Evolutionary conservation across 1,140 invertebrate genomes (phyloP).

Genomic region (Drosophila orosa): DNA sequence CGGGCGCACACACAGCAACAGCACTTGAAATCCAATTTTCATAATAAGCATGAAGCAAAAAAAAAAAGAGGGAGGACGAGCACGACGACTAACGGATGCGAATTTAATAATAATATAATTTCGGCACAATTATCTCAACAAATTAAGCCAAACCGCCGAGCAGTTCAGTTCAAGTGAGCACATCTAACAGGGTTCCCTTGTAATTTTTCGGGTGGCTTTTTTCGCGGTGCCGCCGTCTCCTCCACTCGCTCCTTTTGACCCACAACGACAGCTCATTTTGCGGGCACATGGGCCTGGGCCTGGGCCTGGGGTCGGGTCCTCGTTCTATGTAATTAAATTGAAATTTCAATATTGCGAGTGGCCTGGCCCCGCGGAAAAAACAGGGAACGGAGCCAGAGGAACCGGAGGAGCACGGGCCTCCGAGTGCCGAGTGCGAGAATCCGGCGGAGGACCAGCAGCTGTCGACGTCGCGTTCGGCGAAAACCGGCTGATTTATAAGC

Average conservation of each 20-base stretch:
- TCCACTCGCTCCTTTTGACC: slow-evolving; percentile 38
- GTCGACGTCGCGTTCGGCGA: slow-evolving; percentile 32
- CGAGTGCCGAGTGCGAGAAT: slow-evolving; percentile 43
- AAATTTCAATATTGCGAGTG: slow-evolving; percentile 81
- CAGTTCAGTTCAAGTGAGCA: slow-evolving; percentile 60
- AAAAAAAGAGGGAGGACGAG: slow-evolving; percentile 32
- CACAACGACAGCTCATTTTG: slow-evolving; percentile 68
- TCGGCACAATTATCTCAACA: slow-evolving; percentile 79
- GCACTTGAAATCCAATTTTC: slow-evolving; percentile 80
- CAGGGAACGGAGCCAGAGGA: background rate
- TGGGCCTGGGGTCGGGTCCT: slow-evolving; percentile 49
- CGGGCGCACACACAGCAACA: slow-evolving; percentile 15
- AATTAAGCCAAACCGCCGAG: slow-evolving; percentile 77
- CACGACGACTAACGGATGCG: slow-evolving; percentile 53
- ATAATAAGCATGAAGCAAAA: slow-evolving; percentile 65
- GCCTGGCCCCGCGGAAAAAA: slow-evolving; percentile 27
- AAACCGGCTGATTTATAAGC: slow-evolving; percentile 75
- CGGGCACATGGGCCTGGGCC: slow-evolving; percentile 52
- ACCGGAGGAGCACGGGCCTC: slow-evolving; percentile 6
- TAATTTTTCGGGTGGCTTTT: slow-evolving; percentile 20
- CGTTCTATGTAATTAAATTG: slow-evolving; percentile 81
- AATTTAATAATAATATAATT: slow-evolving; percentile 83
- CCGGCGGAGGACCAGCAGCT: slow-evolving; percentile 33
- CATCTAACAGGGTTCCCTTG: slow-evolving; percentile 37
- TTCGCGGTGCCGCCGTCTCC: slow-evolving; percentile 1